Base-by-base conservation (phyloP, 2,888 invertebrate genomes). In the Ectropis crepuscularia region DNA sequence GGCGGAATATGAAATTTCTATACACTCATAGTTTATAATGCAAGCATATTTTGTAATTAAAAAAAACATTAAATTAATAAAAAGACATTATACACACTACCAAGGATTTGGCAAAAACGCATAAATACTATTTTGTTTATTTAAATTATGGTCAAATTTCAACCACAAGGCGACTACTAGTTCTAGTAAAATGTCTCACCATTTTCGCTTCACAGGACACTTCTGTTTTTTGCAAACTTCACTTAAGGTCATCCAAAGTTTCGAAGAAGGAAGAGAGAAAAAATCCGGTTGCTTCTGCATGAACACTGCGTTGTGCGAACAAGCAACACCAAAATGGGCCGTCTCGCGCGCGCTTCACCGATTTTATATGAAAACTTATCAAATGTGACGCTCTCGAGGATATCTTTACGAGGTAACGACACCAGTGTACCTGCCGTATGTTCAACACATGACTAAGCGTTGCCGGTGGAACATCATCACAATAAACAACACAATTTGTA, bases 311-410 rank as follows among this genome's bases (percentile, higher is more conserved):
- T 61, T 70, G 16, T 28, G 16, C 16, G 16, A 28, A 28, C 16
- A 28, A 79, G 69, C 75, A 66, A 72, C 58, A 68, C 71, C 70
- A 79, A 76, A 85, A 76, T 86, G 84, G 72, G 66, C 65, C 65
- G 63, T 38, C 57, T 62, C 62, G 69, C 53, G 62, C 45, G 41
- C 61, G 74, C 68, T 68, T 72, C 74, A 68, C 68, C 61, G 73
- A 70, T 79, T 86, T 83, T 86, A 86, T 87, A 86, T 75, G 74
- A 79, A 76, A 74, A 73, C 75, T 74, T 81, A 82, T 79, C 79
- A 71, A 71, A 53, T 28, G n/a, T 63, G 63, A 63, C 68, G 74
- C 65, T 67, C 68, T 71, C 72, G 72, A 65, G 68, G 64, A 73
- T 70, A 77, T 77, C 78, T 78, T 67, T 57, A 49, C 47, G 38